These are phyloP conservation scores for Sminthurinus aureus DNA, from an alignment of 2,888 invertebrate genomes.

Conservation along the genomic window DNA sequence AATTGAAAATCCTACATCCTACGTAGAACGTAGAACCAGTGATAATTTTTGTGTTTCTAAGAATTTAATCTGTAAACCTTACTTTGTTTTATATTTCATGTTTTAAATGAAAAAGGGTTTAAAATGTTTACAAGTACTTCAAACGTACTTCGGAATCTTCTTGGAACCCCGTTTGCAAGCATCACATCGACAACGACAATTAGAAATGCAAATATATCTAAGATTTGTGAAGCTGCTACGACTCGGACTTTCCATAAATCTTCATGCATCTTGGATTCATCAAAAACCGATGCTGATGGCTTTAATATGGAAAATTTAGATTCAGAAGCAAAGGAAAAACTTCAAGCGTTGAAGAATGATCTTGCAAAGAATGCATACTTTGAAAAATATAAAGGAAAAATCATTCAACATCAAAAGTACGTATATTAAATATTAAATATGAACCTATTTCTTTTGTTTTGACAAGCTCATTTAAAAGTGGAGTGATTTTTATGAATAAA, in stretches of 20 bases:
- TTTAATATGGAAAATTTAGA: conserved; percentile 36
- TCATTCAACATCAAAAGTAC: conserved; percentile 73
- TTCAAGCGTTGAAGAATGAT: conserved; percentile 33
- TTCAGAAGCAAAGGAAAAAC: conserved; percentile 36
- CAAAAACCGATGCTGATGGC: conserved; percentile 24
- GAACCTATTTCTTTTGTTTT: too few relatives aligned
- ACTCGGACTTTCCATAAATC: not conserved
- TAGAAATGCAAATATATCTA: not conserved
- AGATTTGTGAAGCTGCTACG: not conserved
- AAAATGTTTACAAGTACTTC: not conserved
- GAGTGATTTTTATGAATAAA: too few relatives aligned
- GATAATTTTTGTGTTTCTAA: too few relatives aligned
- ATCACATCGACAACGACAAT: not conserved
- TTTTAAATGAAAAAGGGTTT: too few relatives aligned
- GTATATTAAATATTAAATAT: conserved; percentile 20
- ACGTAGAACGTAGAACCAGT: too few relatives aligned
- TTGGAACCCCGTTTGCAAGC: not conserved
- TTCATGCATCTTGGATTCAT: not conserved
- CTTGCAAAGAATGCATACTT: conserved; percentile 74
- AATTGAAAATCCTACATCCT: too few relatives aligned
- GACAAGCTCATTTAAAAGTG: too few relatives aligned
- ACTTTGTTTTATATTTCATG: too few relatives aligned
- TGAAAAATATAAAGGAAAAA: conserved; percentile 81
- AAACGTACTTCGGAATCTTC: not conserved
- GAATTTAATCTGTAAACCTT: too few relatives aligned